Evolutionary conservation across 2,888 invertebrate genomes (phyloP), one percentile per base, ranked within the genome.

Genomic region (Pantelozetes paolii): DNA sequence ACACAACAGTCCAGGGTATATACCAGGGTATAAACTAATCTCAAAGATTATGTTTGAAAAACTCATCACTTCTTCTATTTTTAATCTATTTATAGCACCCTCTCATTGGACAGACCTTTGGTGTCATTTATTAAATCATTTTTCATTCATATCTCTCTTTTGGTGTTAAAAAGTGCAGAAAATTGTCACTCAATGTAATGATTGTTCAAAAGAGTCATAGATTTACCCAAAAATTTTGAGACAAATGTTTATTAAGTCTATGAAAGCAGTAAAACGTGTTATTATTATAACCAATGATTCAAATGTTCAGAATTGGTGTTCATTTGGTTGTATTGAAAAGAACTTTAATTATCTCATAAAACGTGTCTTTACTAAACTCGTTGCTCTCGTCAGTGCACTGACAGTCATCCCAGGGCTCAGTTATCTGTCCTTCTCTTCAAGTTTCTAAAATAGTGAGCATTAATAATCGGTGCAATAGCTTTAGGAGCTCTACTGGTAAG

Each of bases 261-360:
- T 54, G 64, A 64, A 32, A 32, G 64, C 20, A 36, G 64, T 64
- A 40, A 64, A 64, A 54, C 18, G 23, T 40, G 36, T 64, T 64
- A 64, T 40, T 28, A 20, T 40, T 20, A 32, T 23, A 54, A 23
- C 23, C 28, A 45, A 15, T 45, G 45, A 45, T 45, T 45, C 11
- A 6, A 45, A 45, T 45, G 45, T 45, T 45, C 45, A 15, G 8
- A 69, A 69, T 45, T 5, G 40, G 69, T 69, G 69, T 45, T 69
- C 69, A 69, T 69, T 69, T 69, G 40, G 20, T 64, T 15, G 15
- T 64, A 64, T 64, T 30, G 62, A 30, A 64, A 15, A 64, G 20
- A 42, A 69, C 20, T 69, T 69, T 69, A 69, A 69, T 69, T 69
- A 69, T 69, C 69, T 69, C 69, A 69, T 69, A 69, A 69, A 69